Base-by-base conservation (phyloP, 1,140 invertebrate genomes). In the Drosophila saltans region DNA sequence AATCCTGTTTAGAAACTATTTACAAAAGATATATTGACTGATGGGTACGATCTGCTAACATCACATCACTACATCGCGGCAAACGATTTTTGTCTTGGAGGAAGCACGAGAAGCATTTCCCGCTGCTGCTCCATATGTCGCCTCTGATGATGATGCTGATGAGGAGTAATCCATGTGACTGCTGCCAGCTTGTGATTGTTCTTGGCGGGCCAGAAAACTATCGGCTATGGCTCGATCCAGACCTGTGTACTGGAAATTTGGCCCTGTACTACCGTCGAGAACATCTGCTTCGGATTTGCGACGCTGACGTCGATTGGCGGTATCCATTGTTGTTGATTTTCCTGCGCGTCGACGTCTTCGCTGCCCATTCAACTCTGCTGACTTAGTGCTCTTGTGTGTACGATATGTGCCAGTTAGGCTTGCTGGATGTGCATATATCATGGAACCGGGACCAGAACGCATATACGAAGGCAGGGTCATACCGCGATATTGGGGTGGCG, bases 101-200 rank as follows among this genome's bases (percentile, higher is more conserved):
- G 84, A 85, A n/a, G 85, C 60, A 10, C 78, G 75, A 39, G 81
- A 80, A 2, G 64, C 65, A 21, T 52, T 36, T 40, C 81, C 71
- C 45, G 64, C 39, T 66, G 43, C 24, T 66, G 73, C 68, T 21
- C 66, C 58, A 36, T 64, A 55, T 26, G 39, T 56, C 8, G 60
- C 40, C 7, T 66, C 26, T 9, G 72, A 66, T 48, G 89, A 91
- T 7, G 83, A 88, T 6, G 80, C 72, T 1, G 90, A 91, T 1
- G 91, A 92, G 8, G 85, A 91, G 65, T 92, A 92, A 52, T 91
- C 91, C 1, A 92, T 63, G 62, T 92, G 88, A 59, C 91, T 91
- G 56, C 91, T 91, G 56, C 88, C 84, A 24, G 80, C 67, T 62
- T 89, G 89, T 7, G 86, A 91, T 58, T 88, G 91, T 40, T 92